phyloP scores from a whole-genome alignment of 2,888 invertebrate genomes.

The Orthonevra nobilis region DNA sequence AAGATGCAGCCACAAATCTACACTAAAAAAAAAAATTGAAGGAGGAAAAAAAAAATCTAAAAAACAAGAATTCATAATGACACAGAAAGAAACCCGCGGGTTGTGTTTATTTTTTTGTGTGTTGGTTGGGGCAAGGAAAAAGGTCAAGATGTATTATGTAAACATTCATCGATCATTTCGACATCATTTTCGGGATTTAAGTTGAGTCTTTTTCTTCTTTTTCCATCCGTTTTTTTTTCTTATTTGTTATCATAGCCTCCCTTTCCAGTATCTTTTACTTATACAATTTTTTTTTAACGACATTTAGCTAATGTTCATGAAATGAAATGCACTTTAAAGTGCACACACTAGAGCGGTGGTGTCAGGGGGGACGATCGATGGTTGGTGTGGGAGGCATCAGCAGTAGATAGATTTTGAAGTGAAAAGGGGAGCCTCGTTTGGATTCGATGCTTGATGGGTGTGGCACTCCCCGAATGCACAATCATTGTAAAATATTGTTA shows the following conservation, averaged over 20 bases:
- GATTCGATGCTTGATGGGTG: slow-evolving; percentile 53
- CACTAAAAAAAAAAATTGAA: slow-evolving; percentile 8
- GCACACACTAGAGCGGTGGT: slow-evolving; percentile 12
- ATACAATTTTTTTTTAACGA: slow-evolving; percentile 57
- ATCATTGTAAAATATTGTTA: slow-evolving; percentile 45
- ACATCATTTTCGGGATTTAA: slow-evolving; percentile 50
- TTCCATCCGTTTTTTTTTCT: background rate
- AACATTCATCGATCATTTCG: slow-evolving; percentile 70
- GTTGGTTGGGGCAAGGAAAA: slow-evolving; percentile 36
- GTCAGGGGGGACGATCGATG: slow-evolving; percentile 22
- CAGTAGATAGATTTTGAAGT: slow-evolving; percentile 3
- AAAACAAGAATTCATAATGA: slow-evolving; percentile 46
- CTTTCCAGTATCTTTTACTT: background rate
- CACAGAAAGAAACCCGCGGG: slow-evolving; percentile 2
- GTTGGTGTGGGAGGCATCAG: slow-evolving; percentile 42
- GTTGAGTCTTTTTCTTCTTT: slow-evolving; percentile 19
- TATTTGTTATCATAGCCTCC: slow-evolving; percentile 27
- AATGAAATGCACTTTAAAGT: slow-evolving; percentile 56
- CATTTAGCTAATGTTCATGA: slow-evolving; percentile 59
- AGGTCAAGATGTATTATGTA: slow-evolving; percentile 69
- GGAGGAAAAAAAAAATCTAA: slow-evolving; percentile 7
- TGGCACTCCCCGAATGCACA: slow-evolving; percentile 29
- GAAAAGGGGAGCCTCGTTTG: slow-evolving; percentile 23
- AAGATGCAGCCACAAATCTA: slow-evolving; percentile 43
- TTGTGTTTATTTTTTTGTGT: too few relatives aligned